Conservation (phyloP, 2,113 vertebrate species). For the Lanius collurio region DNA sequence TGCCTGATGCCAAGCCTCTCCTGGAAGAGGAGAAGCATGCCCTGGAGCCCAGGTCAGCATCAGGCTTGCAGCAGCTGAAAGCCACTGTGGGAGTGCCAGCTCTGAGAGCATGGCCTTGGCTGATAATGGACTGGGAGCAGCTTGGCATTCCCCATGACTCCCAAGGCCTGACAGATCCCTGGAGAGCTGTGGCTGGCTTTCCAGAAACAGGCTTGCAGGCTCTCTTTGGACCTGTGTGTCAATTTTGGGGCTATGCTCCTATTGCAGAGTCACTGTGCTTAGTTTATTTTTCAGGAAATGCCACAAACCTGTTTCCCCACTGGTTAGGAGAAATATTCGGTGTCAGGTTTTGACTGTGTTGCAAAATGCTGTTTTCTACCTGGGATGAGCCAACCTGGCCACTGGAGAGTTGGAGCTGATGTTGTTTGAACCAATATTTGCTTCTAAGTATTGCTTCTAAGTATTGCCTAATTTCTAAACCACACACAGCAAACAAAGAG, state of each 20-base stretch:
- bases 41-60: background rate
- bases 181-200: background rate
- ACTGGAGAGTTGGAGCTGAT: background rate
- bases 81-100: background rate
- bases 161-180: background rate
- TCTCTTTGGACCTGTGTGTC: background rate
- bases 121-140: fast-evolving
- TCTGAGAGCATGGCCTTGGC: fast-evolving
- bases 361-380: constrained; percentile 32
- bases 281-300: constrained; percentile 27
- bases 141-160: fast-evolving
- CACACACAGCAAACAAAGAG: background rate
- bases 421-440: constrained; percentile 61
- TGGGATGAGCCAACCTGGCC: constrained; percentile 3
- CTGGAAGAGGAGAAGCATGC: background rate
- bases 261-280: background rate
- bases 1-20: background rate
- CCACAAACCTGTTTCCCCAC: background rate
- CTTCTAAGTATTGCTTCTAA: constrained; percentile 27
- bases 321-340: background rate
- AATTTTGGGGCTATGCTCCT: background rate
- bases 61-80: background rate
- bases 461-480: constrained; percentile 38
- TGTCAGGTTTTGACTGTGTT: constrained; percentile 7
- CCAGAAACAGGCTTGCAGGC: background rate